These are phyloP conservation scores for Centropus unirufus DNA, from an alignment of 2,113 vertebrate species.

Conservation along the genomic window DNA sequence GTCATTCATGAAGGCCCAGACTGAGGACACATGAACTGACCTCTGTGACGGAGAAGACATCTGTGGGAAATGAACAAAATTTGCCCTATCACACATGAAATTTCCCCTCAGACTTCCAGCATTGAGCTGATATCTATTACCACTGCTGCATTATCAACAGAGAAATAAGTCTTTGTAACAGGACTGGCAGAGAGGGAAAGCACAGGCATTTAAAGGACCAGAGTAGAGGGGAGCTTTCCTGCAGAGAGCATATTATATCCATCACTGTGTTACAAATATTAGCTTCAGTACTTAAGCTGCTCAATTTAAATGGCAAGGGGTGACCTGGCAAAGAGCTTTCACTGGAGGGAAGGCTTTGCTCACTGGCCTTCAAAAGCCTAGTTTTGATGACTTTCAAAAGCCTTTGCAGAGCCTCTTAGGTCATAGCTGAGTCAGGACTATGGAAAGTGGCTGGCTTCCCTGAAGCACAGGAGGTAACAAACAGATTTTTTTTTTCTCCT, in stretches of 20 bases:
- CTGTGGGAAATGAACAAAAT: neutral
- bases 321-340: neutral
- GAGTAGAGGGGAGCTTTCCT: neutral
- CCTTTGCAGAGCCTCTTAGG: neutral
- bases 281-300: neutral
- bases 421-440: neutral
- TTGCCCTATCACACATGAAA: neutral
- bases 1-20: neutral
- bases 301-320: neutral
- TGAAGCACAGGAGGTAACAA: neutral
- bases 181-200: neutral
- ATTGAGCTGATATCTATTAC: neutral
- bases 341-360: neutral
- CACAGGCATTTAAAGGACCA: neutral
- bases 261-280: neutral
- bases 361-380: neutral
- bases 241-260: neutral
- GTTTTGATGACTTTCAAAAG: constrained; percentile 26
- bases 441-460: neutral
- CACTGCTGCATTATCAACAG: neutral
- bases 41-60: neutral
- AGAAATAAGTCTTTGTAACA: neutral
- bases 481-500: neutral
- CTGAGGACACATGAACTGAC: neutral
- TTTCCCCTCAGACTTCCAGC: neutral